Evolutionary conservation across 2,113 vertebrate species (phyloP), one percentile per base, ranked within the genome.

Genomic region (Percina caprodes): DNA sequence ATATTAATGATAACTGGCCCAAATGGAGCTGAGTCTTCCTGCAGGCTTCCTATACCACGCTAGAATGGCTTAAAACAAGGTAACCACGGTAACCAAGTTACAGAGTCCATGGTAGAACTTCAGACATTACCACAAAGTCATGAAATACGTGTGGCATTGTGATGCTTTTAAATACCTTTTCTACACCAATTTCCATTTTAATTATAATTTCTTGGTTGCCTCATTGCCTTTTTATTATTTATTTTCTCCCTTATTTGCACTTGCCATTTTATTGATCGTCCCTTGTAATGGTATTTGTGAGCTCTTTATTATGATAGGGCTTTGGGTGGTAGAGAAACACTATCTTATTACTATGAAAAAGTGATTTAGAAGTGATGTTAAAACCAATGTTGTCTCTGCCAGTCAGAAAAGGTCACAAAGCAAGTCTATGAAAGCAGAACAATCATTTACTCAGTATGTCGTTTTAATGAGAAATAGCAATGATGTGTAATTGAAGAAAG

Each of bases 121-220:
- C 26, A 30, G 26, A 30, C 26, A 30, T 30, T 3, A 30, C 26
- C 26, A n/a, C n/a, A n/a, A n/a, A n/a, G n/a, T n/a, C n/a, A n/a
- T n/a, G n/a, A n/a, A n/a, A n/a, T n/a, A n/a, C n/a, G n/a, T n/a
- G n/a, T n/a, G n/a, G n/a, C 23, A 10, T 12, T 23, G 35, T 30
- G 46, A 67, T 55, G 49, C 35, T 67, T 73, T 49, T 46, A 16
- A 83, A 77, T 12, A 46, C 8, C 48, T 6, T 72, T 61, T 6
- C 1, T 13, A 11, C 12, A 16, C 8, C 26, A 6, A 11, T 42
- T 52, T 18, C 11, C 15, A 30, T 23, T 52, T n/a, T 58, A n/a
- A 46, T 74, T 26, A 33, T 15, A 59, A 66, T 61, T 73, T 61
- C 55, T 52, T 45, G 1, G 18, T 66, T 35, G 59, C 11, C 45